Conservation (phyloP, 2,797 vertebrate species). For the Girardinus metallicus region DNA sequence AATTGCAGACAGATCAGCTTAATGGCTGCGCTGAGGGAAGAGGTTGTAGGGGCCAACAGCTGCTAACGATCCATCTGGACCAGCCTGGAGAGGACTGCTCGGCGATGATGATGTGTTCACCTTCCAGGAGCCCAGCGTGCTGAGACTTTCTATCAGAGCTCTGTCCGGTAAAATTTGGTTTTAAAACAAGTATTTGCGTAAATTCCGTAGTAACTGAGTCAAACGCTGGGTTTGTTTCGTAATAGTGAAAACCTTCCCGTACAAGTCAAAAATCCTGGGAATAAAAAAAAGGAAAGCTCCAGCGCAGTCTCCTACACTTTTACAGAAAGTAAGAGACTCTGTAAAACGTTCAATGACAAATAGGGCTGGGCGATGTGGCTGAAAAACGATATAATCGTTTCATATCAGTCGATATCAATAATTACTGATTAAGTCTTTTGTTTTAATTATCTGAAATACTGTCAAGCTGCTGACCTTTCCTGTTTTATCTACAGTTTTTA, state of each 20-base stretch:
- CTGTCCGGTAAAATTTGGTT: conserved; percentile 54
- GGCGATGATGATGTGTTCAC: conserved; percentile 43
- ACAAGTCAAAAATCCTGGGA: background rate
- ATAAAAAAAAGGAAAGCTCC: background rate
- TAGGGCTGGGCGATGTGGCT: no score
- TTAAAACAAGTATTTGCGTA: no score
- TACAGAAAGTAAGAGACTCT: background rate
- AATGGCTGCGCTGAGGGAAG: conserved; percentile 73
- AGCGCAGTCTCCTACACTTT: no score
- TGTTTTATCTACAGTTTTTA: no score
- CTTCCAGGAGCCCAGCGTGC: conserved; percentile 33
- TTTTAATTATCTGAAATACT: no score
- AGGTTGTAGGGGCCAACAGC: conserved; percentile 77
- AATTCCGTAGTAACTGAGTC: no score
- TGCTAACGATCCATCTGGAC: conserved; percentile 74
- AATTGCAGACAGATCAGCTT: conserved; percentile 75
- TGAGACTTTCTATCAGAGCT: conserved; percentile 54
- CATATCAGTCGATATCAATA: no score
- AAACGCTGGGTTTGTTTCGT: background rate
- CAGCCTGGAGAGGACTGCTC: conserved; percentile 35
- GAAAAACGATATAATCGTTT: no score
- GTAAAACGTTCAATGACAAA: background rate
- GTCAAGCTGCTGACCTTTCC: no score
- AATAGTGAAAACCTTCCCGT: background rate
- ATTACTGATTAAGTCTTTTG: no score